phyloP scores from a whole-genome alignment of 2,113 vertebrate genomes.

The Sorex araneus region DNA sequence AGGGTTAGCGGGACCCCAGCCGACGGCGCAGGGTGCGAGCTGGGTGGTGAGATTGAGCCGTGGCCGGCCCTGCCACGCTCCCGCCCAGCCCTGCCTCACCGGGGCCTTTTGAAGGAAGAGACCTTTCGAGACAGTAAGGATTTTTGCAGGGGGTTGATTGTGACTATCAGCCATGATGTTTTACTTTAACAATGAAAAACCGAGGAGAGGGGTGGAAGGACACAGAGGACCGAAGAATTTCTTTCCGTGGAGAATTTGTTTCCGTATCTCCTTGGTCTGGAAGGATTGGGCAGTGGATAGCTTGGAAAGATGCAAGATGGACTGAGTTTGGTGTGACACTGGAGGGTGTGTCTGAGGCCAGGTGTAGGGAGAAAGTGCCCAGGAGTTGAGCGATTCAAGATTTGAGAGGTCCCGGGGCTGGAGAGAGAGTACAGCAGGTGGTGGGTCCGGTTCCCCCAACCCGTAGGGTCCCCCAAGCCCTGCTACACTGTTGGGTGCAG shows the following conservation, averaged over 20 bases:
- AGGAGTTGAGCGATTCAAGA: background rate
- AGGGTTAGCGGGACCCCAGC: too few relatives aligned
- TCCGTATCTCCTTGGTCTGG: background rate
- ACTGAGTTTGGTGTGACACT: background rate
- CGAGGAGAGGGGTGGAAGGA: too few relatives aligned
- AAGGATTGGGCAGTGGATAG: background rate
- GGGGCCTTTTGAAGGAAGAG: background rate
- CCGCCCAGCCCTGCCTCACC: too few relatives aligned
- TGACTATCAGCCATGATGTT: constrained; percentile 39
- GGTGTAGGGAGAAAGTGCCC: background rate
- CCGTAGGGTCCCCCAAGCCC: background rate
- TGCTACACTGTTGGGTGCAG: background rate
- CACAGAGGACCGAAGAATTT: background rate
- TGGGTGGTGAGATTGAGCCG: too few relatives aligned
- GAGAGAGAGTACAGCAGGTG: too few relatives aligned
- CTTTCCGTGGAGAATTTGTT: background rate
- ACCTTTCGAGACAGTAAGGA: constrained; percentile 35
- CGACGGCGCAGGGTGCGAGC: too few relatives aligned
- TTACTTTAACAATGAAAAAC: constrained; percentile 7
- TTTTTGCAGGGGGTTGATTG: constrained; percentile 34
- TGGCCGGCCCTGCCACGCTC: too few relatives aligned
- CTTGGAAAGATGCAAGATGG: background rate
- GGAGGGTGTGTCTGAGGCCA: background rate
- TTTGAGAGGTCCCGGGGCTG: too few relatives aligned
- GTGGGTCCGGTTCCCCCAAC: too few relatives aligned